Evolutionary conservation across 2,113 vertebrate species (phyloP).

Genomic region (Macrotis lagotis): DNA sequence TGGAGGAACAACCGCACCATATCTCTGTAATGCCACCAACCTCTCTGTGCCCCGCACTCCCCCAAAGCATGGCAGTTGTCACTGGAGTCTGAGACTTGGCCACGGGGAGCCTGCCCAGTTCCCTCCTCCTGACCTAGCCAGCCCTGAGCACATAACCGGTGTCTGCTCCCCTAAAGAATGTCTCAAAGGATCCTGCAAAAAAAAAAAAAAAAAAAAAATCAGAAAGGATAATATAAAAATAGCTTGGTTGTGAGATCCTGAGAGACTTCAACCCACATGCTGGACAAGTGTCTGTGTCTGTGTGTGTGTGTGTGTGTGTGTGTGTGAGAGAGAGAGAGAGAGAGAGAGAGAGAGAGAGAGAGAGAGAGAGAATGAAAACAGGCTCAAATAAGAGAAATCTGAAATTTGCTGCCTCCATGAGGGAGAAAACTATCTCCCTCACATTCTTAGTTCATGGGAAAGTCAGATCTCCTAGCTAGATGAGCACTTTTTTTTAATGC

Average conservation of each 20-base stretch:
- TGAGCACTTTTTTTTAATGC: not conserved
- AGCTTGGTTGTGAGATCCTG: not conserved
- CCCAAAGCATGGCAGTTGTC: not conserved
- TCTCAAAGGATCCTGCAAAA: conserved; percentile 15
- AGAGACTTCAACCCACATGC: not conserved
- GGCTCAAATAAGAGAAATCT: conserved; percentile 29
- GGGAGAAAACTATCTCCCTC: not conserved
- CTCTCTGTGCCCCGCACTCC: not conserved
- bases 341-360: not conserved
- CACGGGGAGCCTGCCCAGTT: not conserved
- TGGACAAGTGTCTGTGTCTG: not conserved
- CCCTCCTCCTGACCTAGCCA: not conserved
- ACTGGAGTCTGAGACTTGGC: not conserved
- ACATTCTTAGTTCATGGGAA: not conserved
- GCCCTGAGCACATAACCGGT: not conserved
- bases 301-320: no score
- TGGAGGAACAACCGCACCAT: not conserved
- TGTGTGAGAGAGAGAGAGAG: not conserved
- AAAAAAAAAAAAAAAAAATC: no score
- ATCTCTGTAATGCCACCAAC: not conserved
- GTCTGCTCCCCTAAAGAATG: conserved; percentile 15
- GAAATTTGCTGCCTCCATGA: not conserved
- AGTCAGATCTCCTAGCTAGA: not conserved
- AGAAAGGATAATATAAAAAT: conserved; percentile 17
- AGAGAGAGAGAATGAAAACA: not conserved